Evolutionary conservation across 2,113 vertebrate genomes (phyloP), one percentile per base, ranked within the genome.

Genomic region (Gavia stellata): DNA sequence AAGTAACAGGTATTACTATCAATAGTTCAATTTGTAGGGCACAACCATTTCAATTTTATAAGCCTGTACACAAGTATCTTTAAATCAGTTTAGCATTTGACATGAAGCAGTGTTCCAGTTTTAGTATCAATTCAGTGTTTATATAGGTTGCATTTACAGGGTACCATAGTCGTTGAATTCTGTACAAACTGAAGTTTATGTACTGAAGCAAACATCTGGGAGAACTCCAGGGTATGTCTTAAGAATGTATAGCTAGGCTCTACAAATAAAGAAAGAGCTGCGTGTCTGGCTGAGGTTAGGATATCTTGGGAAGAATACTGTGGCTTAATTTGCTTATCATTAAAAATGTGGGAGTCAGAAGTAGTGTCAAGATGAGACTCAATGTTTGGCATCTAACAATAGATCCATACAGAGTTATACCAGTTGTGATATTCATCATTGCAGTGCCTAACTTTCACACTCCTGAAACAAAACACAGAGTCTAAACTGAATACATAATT

Each of bases 11-110:
- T 84, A 79, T 53, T 80, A 26, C 16, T 94, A 96, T 94, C 90
- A 96, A 61, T 94, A 97, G 75, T 88, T 96, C 93, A 94, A 72
- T 40, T 23, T 80, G 38, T 65, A 93, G 75, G 68, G 36, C 88
- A 96, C 42, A 88, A 62, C 45, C 47, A 58, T 86, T 93, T 67
- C 68, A 53, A 18, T 89, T 97, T 94, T 95, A 90, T 95, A 82
- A 91, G 45, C 10, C 77, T 72, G 10, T 88, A 73, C 7, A 34
- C 38, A 94, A 52, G 17, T 67, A 59, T 59, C 45, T 91, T 95
- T 95, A 97, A 93, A 96, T 94, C 92, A 86, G 56, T 88, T 92
- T 72, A 90, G 74, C 56, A 80, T 86, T 66, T 96, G 55, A 63
- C 63, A 97, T 44, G n/a, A 96, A 88, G 71, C 44, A 94, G 12